Evolutionary conservation across 2,888 invertebrate genomes (phyloP).

Genomic region (Leucozona laternaria): DNA sequence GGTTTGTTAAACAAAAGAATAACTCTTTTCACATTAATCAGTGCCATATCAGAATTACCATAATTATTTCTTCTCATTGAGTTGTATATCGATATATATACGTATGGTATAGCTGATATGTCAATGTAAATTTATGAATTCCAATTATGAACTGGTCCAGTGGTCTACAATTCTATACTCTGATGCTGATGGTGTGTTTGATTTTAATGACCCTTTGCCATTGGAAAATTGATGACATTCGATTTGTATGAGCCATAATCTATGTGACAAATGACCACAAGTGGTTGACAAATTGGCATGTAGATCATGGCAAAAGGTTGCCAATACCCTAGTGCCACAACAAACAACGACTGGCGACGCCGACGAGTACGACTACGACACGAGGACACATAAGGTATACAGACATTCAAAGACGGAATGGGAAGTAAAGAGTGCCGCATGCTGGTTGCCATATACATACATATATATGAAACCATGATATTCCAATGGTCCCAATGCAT

Average conservation of each 20-base stretch:
- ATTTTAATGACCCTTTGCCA: conserved; percentile 53
- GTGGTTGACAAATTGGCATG: conserved; percentile 74
- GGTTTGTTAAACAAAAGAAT: conserved; percentile 16
- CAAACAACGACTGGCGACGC: neutral
- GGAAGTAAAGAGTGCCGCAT: conserved; percentile 45
- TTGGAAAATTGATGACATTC: conserved; percentile 67
- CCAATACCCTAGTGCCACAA: conserved; percentile 30
- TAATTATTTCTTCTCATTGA: conserved; percentile 36
- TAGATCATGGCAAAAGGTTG: conserved; percentile 59
- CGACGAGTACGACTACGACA: conserved; percentile 10
- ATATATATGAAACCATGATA: conserved; percentile 36
- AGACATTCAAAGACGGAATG: conserved; percentile 26
- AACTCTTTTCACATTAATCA: conserved; percentile 18
- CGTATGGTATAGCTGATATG: conserved; percentile 54
- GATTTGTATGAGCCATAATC: conserved; percentile 68
- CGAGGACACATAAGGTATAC: conserved; percentile 30
- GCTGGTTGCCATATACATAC: conserved; percentile 57
- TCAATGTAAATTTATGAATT: conserved; percentile 62
- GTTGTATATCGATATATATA: conserved; percentile 33
- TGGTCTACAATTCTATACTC: conserved; percentile 9
- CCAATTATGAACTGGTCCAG: conserved; percentile 60
- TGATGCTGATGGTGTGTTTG: neutral
- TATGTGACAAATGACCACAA: conserved; percentile 75
- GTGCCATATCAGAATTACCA: conserved; percentile 12
- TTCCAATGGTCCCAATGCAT: conserved; percentile 36